Evolutionary conservation across 1,140 invertebrate genomes (phyloP), one percentile per base, ranked within the genome.

Genomic region (Lordiphosa collinella): DNA sequence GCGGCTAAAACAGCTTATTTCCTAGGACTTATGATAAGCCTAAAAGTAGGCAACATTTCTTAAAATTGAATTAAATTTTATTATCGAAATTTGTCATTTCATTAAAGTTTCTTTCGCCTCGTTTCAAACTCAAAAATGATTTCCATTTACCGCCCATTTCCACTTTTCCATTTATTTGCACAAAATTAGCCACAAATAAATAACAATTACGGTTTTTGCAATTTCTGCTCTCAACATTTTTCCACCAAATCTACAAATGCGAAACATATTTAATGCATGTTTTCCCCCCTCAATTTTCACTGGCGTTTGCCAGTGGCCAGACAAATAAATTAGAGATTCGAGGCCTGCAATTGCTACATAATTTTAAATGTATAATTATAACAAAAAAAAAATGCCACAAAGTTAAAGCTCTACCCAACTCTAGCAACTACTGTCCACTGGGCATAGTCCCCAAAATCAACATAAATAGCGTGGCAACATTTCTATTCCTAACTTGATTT

Each of bases 401-500:
- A 22, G 4, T 8, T 29, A 29, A 29, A 29, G 25, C 25, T 6
- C 5, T 29, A 5, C 25, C 25, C 5, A 29, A 29, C 6, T 8
- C 7, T 29, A 3, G 16, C 25, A 69, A 59, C 61, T 64, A 68
- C 32, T 58, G 60, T 76, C 72, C 40, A 70, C 55, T 51, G 74
- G 64, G 63, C 64, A 44, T 62, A 56, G 53, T n/a, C 31, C 40
- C 47, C 63, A 82, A 82, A 82, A 82, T 82, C 78, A 85, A 82
- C 79, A 82, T 82, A 85, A 82, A 82, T 85, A 84, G 62, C 63
- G 62, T 57, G 78, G 53, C 79, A 82, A 82, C 78, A 84, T 82
- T 82, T 82, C 78, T 84, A 82, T 82, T 82, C 65, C 78, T 82
- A 82, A 82, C 76, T 82, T 84, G 76, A 82, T 82, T 82, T 82